Percentiles rank a stretch among this genome's conserved stretches.
Evolutionary conservation across 2,113 vertebrate species (phyloP).

Genomic region (Muntiacus reevesi): DNA sequence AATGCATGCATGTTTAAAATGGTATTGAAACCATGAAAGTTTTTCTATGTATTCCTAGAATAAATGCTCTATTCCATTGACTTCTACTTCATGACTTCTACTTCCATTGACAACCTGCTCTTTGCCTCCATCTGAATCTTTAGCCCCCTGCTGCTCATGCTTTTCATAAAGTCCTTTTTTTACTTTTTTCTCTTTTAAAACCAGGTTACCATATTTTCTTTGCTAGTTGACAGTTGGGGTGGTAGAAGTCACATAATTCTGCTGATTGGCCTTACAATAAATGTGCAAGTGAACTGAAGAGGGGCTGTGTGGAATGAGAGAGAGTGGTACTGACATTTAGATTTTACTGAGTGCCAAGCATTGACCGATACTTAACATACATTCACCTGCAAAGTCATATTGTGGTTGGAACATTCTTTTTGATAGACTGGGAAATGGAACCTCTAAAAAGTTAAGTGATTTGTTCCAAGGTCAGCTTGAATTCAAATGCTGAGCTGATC

Average conservation of each 20-base stretch:
- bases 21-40: neutral
- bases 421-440: neutral
- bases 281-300: neutral
- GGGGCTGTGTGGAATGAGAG: neutral
- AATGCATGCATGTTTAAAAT: neutral
- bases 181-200: neutral
- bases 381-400: neutral
- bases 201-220: neutral
- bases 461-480: neutral
- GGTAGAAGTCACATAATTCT: neutral
- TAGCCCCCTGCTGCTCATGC: neutral
- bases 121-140: slow-evolving; percentile 4
- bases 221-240: neutral
- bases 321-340: neutral
- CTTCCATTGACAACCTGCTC: neutral
- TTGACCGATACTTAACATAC: neutral
- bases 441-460: slow-evolving; percentile 11
- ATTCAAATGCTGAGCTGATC: neutral
- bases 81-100: neutral
- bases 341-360: neutral
- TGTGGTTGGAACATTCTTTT: neutral
- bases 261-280: neutral
- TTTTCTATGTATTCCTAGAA: neutral
- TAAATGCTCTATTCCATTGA: neutral
- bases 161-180: neutral